Conservation (phyloP, 2,888 invertebrate species). For the Phrixothrix hirtus region DNA sequence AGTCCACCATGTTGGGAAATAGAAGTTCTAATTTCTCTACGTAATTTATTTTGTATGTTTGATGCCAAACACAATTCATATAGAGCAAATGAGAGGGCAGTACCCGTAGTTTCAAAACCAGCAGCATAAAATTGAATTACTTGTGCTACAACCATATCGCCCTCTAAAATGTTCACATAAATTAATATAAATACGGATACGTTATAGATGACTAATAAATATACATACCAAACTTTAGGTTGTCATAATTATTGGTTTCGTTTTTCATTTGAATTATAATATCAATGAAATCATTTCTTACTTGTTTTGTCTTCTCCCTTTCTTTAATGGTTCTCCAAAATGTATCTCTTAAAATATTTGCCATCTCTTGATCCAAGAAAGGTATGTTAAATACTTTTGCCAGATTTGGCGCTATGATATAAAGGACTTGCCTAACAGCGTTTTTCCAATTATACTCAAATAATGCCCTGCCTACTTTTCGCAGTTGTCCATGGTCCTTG, state of each 20-base stretch:
- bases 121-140: too few relatives aligned
- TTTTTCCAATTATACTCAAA: constrained; percentile 43
- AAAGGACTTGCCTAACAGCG: constrained; percentile 39
- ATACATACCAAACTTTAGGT: constrained; percentile 1
- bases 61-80: too few relatives aligned
- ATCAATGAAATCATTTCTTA: constrained; percentile 50
- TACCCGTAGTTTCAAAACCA: too few relatives aligned
- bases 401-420: constrained; percentile 41
- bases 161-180: too few relatives aligned
- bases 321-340: constrained; percentile 44
- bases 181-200: background rate
- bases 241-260: background rate
- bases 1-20: too few relatives aligned
- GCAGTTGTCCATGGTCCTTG: constrained; percentile 50
- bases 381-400: constrained; percentile 39
- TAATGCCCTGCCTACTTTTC: constrained; percentile 45
- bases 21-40: too few relatives aligned
- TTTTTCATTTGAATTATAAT: constrained; percentile 28
- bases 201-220: background rate
- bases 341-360: constrained; percentile 41
- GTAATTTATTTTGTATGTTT: too few relatives aligned
- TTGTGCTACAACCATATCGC: too few relatives aligned
- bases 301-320: constrained; percentile 34
- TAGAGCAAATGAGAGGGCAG: too few relatives aligned
- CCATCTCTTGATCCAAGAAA: constrained; percentile 39